phyloP scores from a whole-genome alignment of 92 coral and sea anemone species.

The Scolanthus callimorphus region DNA sequence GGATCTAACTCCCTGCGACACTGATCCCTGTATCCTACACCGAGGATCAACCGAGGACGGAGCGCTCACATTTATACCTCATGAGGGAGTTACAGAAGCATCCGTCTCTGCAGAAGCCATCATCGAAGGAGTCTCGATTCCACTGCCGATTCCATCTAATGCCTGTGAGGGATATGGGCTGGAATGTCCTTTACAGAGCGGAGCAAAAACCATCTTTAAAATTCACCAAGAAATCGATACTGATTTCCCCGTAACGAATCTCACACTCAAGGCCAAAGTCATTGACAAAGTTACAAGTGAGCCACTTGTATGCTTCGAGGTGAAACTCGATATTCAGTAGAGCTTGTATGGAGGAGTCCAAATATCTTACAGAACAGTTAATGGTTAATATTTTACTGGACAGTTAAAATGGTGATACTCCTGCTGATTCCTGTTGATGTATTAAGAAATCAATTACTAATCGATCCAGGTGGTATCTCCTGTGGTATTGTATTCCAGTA shows the following conservation, averaged over 20 bases:
- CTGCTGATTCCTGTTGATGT: too few relatives aligned
- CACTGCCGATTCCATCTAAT: slow-evolving; percentile 36
- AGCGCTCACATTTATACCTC: slow-evolving; percentile 31
- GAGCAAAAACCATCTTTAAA: slow-evolving; percentile 16
- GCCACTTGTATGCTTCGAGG: slow-evolving; percentile 30
- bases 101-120: slow-evolving; percentile 26
- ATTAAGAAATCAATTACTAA: too few relatives aligned
- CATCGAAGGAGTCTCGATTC: slow-evolving; percentile 20
- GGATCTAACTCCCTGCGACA: slow-evolving; percentile 45
- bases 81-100: slow-evolving; percentile 34
- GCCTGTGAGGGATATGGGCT: slow-evolving; percentile 50
- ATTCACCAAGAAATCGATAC: slow-evolving; percentile 19
- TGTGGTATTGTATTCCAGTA: too few relatives aligned
- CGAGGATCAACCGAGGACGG: slow-evolving; percentile 26
- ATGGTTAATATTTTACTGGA: too few relatives aligned
- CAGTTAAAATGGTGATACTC: too few relatives aligned
- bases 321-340: slow-evolving; percentile 1
- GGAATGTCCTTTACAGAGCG: slow-evolving; percentile 29
- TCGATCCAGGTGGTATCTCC: too few relatives aligned
- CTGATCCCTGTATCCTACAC: slow-evolving; percentile 39
- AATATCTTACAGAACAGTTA: too few relatives aligned
- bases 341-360: too few relatives aligned
- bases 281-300: slow-evolving; percentile 27
- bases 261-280: slow-evolving; percentile 27
- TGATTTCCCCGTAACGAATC: slow-evolving; percentile 13